Evolutionary conservation across 2,113 vertebrate species (phyloP).

Genomic region (Ophthalmolycus amberensis): DNA sequence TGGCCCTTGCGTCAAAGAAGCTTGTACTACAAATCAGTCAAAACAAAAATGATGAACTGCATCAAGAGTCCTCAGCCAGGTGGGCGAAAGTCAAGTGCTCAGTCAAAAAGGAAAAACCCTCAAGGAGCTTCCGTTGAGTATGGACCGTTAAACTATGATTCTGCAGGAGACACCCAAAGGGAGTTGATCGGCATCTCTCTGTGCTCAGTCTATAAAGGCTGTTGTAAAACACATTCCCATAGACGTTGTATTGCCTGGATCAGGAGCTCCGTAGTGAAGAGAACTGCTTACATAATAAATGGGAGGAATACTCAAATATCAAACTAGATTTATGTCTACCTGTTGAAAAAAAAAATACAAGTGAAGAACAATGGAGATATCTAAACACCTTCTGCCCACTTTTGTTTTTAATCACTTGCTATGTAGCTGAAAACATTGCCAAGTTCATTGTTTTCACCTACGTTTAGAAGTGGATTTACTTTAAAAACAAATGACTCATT

Average conservation of each 20-base stretch:
- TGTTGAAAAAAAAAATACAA: constrained; percentile 16
- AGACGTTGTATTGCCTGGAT: constrained; percentile 2
- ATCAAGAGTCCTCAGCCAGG: not conserved
- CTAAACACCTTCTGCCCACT: not conserved
- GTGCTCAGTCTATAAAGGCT: not conserved
- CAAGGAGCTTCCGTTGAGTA: not conserved
- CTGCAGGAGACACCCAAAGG: not conserved
- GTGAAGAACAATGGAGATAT: not conserved
- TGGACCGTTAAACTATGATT: not conserved
- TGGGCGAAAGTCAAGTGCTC: constrained; percentile 27
- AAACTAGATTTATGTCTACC: constrained; percentile 23
- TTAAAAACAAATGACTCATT: no score
- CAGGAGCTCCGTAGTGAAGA: constrained; percentile 21
- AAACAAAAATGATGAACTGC: constrained; percentile 48
- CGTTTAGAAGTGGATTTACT: not conserved
- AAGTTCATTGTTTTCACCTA: not conserved
- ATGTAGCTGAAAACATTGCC: not conserved
- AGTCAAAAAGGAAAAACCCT: constrained; percentile 12
- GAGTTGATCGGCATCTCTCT: constrained; percentile 12
- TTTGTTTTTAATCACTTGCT: not conserved
- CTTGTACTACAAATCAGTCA: constrained; percentile 42
- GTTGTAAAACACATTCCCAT: constrained; percentile 39
- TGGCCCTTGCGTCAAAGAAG: constrained; percentile 25
- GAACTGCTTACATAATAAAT: constrained; percentile 41
- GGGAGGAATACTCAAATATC: constrained; percentile 43